A percentile compares a stretch with the other conserved stretches of the same genome.
These are phyloP conservation scores for Hylaeus anthracinus DNA, from an alignment of 1,140 invertebrate genomes.

Conservation along the genomic window DNA sequence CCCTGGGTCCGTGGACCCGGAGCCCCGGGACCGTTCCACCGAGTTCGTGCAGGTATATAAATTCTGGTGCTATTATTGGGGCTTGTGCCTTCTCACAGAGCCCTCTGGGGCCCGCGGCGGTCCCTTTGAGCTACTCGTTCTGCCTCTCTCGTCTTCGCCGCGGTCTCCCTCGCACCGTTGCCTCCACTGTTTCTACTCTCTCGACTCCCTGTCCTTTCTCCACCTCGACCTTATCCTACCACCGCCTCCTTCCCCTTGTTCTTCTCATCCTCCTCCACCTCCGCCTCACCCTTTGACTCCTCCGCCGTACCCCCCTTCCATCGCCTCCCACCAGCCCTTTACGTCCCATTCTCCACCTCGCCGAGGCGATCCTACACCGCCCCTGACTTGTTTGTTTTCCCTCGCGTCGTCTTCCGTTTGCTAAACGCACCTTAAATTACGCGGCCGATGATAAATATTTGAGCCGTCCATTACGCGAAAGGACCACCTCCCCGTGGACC, in stretches of 20 bases:
- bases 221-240: slow-evolving; percentile 30
- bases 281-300: slow-evolving; percentile 48
- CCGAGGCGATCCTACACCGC: slow-evolving; percentile 42
- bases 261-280: slow-evolving; percentile 40
- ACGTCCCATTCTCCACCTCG: slow-evolving; percentile 53
- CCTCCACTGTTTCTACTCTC: slow-evolving; percentile 42
- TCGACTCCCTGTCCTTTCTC: slow-evolving; percentile 37
- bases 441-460: slow-evolving; percentile 81
- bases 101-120: slow-evolving; percentile 70
- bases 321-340: no score
- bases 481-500: slow-evolving; percentile 49
- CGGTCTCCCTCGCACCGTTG: slow-evolving; percentile 50
- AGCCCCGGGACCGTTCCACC: slow-evolving; percentile 70
- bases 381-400: slow-evolving; percentile 77
- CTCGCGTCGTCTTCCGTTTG: slow-evolving; percentile 76
- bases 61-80: slow-evolving; percentile 81
- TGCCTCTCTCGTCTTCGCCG: slow-evolving; percentile 56
- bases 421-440: slow-evolving; percentile 80
- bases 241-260: slow-evolving; percentile 17
- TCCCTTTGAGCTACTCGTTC: slow-evolving; percentile 73
- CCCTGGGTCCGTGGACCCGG: slow-evolving; percentile 60
- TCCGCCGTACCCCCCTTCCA: slow-evolving; percentile 46
- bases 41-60: slow-evolving; percentile 80
- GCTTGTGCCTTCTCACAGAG: slow-evolving; percentile 77
- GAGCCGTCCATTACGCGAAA: slow-evolving; percentile 76